Base-by-base conservation (phyloP, 2,888 invertebrate genomes). In the Macropis europaea region DNA sequence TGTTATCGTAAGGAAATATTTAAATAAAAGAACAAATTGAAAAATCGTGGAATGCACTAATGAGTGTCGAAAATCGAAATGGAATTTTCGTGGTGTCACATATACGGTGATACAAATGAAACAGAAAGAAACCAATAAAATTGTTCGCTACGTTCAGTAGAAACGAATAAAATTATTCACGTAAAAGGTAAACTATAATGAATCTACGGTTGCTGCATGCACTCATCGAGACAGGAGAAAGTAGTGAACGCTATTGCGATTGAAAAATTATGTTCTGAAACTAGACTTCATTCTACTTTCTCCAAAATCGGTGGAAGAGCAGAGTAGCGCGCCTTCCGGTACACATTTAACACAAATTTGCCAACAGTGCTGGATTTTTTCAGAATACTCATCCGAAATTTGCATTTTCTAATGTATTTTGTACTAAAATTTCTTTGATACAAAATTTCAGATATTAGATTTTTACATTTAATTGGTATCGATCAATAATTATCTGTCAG, bases 181-280 rank as follows among this genome's bases (percentile, higher is more conserved):
- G 13, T 6, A 63, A 72, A 5, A 22, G 19, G 6, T 13, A 34
- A 54, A 52, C 38, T 40, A 52, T 69, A 17, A 36, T 36, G 34
- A 36, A 19, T 52, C 73, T 71, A 75, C 62, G 38, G 30, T 48
- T 72, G 67, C 53, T 54, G 48, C 77, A 77, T 79, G 79, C 77
- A 71, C 28, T 61, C 47, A 52, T 59, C 40, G 53, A 53, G 50
- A 66, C 60, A 52, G 56, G 67, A 79, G 61, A 72, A 79, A 79
- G 60, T 68, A 75, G 43, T 19, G 40, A 7, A 28, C 6, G 15
- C 7, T 7, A 43, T 32, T 24, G 6, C 34, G 11, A 42, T 26
- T 2, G 17, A 38, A 26, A 24, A 24, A 30, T n/a, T 32, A 4
- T 13, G 3, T 28, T 38, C 17, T 15, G 13, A 13, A 9, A 13